Base-by-base conservation (phyloP, 2,888 invertebrate genomes). In the Melinopterus prodromus region DNA sequence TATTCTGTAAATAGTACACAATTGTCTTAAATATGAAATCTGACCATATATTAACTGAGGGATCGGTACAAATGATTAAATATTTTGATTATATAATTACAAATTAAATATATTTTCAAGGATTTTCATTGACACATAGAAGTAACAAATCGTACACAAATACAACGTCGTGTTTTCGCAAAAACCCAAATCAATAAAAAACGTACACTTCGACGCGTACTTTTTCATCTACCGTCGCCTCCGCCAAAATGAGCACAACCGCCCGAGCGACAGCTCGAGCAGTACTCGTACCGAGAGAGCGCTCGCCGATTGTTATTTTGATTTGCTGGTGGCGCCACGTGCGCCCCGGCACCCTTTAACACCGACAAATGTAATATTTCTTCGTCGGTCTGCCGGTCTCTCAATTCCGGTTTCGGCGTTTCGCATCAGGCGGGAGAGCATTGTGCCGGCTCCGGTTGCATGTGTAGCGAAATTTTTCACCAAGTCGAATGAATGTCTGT, bases 401-500 rank as follows among this genome's bases (percentile, higher is more conserved):
- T 76, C 79, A 76, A 70, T 72, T 69, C 53, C 69, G 69, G 38
- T 14, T 7, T 16, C n/a, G 69, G 69, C 26, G 69, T 26, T 35
- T n/a, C 6, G 38, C 26, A 26, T 26, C 26, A 26, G 26, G 26
- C 26, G 5, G 53, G 1, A 38, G 38, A 12, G 53, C 53, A 53
- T 53, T 53, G 53, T 53, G 75, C 75, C 14, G 14, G 75, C 6
- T 53, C 53, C 12, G 53, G 53, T 53, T 53, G 70, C 15, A 71
- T 72, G 53, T 53, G 53, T 53, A 53, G 53, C 37, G 70, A 72
- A 80, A 77, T 79, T 80, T 80, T 79, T 79, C 79, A 77, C 78
- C 37, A 72, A 69, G 37, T 76, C 77, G 81, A 81, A 81, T 80
- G 81, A 81, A 81, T 78, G 77, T 77, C 80, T 76, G 81, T 80